A percentile compares a stretch with the other conserved stretches of the same genome.
phyloP scores from a whole-genome alignment of 2,888 invertebrate species.

The Tetranychus truncatus region DNA sequence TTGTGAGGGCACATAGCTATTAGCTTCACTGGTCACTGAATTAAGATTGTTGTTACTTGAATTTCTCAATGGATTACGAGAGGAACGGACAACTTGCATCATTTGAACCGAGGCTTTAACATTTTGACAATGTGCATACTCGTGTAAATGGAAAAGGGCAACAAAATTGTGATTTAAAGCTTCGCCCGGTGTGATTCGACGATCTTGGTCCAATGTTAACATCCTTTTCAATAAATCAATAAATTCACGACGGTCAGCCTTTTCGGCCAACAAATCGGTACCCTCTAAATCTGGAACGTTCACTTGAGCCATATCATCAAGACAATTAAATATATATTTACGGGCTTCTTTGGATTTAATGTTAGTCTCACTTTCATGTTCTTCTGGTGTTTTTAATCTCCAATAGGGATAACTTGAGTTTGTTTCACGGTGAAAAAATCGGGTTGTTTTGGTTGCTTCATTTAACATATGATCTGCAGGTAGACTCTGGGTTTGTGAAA shows the following conservation, averaged over 20 bases:
- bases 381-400: constrained; percentile 70
- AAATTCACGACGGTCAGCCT: constrained; percentile 88
- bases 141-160: constrained; percentile 72
- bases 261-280: constrained; percentile 84
- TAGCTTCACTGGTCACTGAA: not conserved
- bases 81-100: constrained; percentile 64
- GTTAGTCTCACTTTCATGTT: constrained; percentile 90
- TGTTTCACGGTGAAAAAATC: constrained; percentile 92
- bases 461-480: constrained; percentile 95
- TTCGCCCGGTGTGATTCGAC: constrained; percentile 84
- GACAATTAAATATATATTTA: constrained; percentile 97
- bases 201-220: constrained; percentile 92
- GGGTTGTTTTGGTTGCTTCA: constrained; percentile 90
- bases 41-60: not conserved
- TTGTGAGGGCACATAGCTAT: not conserved
- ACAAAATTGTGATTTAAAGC: constrained; percentile 89
- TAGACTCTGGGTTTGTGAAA: constrained; percentile 87
- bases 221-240: constrained; percentile 92
- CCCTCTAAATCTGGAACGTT: constrained; percentile 92
- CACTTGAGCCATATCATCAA: constrained; percentile 81
- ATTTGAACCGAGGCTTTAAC: constrained; percentile 91
- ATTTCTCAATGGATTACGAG: constrained; percentile 8
- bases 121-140: constrained; percentile 69
- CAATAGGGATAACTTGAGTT: constrained; percentile 47
- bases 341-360: constrained; percentile 97